A percentile compares a stretch with the other conserved stretches of the same genome.
Evolutionary conservation across 2,113 vertebrate species (phyloP).

Genomic region (Cottus gobio): DNA sequence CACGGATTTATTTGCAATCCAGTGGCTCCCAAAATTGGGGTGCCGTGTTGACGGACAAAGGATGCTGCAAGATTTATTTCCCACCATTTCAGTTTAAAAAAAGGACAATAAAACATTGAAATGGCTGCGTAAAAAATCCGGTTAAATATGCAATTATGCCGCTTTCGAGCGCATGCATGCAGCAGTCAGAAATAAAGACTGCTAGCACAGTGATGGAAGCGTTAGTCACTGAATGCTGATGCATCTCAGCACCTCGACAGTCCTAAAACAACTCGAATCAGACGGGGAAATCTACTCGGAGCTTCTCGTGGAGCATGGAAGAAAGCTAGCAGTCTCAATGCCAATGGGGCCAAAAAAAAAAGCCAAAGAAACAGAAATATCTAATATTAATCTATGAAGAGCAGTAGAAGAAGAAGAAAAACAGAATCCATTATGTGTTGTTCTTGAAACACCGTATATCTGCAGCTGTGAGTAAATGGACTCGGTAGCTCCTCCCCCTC

Average conservation of each 20-base stretch:
- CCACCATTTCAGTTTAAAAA: background rate
- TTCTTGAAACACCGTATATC: too few relatives aligned
- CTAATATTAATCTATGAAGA: too few relatives aligned
- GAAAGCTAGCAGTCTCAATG: background rate
- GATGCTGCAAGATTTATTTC: too few relatives aligned
- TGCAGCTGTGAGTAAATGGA: background rate
- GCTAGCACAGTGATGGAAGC: background rate
- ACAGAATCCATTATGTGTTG: background rate
- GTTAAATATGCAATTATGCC: background rate
- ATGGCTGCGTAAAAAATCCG: background rate
- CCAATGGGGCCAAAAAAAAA: background rate
- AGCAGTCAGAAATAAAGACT: background rate
- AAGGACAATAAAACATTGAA: background rate
- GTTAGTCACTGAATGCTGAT: background rate
- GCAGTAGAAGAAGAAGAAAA: too few relatives aligned
- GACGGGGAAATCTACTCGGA: background rate
- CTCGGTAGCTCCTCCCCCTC: background rate
- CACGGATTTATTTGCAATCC: background rate
- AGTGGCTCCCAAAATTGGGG: background rate
- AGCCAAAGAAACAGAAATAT: background rate
- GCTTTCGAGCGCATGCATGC: background rate
- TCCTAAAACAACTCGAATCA: background rate
- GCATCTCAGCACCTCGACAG: background rate
- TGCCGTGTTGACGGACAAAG: too few relatives aligned
- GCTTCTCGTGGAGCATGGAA: background rate